phyloP scores from a whole-genome alignment of 1,140 invertebrate species.

The Eupeodes corollae region DNA sequence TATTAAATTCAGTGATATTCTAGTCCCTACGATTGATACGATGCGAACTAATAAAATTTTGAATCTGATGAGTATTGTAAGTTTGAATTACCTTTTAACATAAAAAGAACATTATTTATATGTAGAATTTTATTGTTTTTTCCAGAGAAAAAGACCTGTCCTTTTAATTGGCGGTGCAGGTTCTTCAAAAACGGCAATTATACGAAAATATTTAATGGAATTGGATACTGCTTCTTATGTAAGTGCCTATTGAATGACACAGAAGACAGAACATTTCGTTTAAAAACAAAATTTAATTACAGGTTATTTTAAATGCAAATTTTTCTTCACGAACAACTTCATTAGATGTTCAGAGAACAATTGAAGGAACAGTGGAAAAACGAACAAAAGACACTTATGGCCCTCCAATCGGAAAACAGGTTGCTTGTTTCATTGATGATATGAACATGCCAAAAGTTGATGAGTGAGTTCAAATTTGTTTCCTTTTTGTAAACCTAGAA shows the following conservation, averaged over 20 bases:
- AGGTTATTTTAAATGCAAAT: slow-evolving; percentile 69
- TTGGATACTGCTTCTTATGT: too few relatives aligned
- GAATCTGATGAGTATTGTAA: slow-evolving; percentile 61
- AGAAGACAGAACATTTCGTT: background rate
- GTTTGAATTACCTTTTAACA: too few relatives aligned
- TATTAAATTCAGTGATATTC: slow-evolving; percentile 65
- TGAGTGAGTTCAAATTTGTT: too few relatives aligned
- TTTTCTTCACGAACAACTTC: slow-evolving; percentile 84
- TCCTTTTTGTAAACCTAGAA: too few relatives aligned
- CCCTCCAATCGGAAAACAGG: slow-evolving; percentile 71
- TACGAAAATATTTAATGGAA: slow-evolving; percentile 46
- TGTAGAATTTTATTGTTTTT: background rate
- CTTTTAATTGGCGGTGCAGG: slow-evolving; percentile 80
- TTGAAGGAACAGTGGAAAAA: slow-evolving; percentile 79
- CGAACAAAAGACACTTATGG: slow-evolving; percentile 80
- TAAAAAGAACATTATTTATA: background rate
- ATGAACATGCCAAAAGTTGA: slow-evolving; percentile 86
- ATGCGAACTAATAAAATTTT: slow-evolving; percentile 66
- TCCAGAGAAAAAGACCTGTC: slow-evolving; percentile 58
- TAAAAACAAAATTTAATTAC: slow-evolving; percentile 8
- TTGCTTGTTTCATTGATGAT: slow-evolving; percentile 84
- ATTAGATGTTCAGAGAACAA: slow-evolving; percentile 72
- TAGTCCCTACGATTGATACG: slow-evolving; percentile 83
- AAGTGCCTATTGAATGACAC: background rate
- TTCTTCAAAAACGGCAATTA: slow-evolving; percentile 82